Evolutionary conservation across 2,113 vertebrate genomes (phyloP).

Genomic region (Aramus guarauna): DNA sequence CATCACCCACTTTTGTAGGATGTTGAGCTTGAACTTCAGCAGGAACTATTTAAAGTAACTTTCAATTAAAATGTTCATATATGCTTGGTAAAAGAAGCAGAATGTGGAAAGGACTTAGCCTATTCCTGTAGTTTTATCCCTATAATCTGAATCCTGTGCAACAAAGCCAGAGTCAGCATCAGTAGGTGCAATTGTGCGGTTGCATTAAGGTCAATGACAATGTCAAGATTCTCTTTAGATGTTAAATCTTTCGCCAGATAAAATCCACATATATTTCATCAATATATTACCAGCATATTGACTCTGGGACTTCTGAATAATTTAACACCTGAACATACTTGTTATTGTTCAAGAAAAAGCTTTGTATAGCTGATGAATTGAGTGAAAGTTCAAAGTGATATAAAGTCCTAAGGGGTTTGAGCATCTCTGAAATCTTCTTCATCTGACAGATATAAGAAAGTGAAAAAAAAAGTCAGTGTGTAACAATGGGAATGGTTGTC

Average conservation of each 20-base stretch:
- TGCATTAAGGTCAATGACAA: neutral
- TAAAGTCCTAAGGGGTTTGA: neutral
- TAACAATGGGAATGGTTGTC: neutral
- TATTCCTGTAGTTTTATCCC: neutral
- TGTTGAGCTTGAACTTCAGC: neutral
- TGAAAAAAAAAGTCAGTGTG: neutral
- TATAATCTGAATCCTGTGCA: neutral
- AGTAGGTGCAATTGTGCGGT: neutral
- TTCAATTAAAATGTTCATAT: neutral
- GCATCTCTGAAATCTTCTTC: neutral
- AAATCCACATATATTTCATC: neutral
- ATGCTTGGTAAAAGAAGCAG: neutral
- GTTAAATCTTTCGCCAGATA: neutral
- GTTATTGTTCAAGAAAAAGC: neutral
- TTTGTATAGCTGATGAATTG: neutral
- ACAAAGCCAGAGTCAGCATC: neutral
- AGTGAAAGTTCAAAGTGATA: neutral
- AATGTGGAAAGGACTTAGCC: neutral
- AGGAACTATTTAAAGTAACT: neutral
- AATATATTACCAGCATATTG: neutral
- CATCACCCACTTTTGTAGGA: neutral
- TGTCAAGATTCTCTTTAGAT: neutral
- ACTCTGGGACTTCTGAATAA: neutral
- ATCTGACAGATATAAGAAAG: neutral
- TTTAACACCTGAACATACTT: neutral